These are phyloP conservation scores for Prunella himalayana DNA, from an alignment of 2,113 vertebrate genomes.

Conservation along the genomic window DNA sequence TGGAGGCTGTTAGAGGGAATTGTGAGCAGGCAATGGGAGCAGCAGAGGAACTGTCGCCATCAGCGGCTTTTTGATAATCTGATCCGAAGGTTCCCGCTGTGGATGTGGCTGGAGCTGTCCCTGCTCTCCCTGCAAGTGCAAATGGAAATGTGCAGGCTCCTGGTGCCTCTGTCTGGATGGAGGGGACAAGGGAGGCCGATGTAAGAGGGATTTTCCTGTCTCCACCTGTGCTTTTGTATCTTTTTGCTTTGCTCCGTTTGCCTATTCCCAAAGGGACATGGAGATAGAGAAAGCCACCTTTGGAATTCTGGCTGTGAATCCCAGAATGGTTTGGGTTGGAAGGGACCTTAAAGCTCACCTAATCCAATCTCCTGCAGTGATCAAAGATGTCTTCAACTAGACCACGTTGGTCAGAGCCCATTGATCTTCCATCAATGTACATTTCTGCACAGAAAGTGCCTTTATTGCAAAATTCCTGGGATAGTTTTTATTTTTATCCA, in stretches of 20 bases:
- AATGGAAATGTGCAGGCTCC: not conserved
- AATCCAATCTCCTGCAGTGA: not conserved
- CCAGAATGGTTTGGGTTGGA: not conserved
- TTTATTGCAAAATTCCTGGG: not conserved
- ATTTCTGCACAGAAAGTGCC: not conserved
- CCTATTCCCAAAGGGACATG: accelerated
- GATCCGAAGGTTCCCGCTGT: not conserved
- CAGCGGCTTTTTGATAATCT: not conserved
- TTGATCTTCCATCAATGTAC: not conserved
- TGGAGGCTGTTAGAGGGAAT: not conserved
- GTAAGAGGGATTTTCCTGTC: not conserved
- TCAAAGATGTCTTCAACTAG: not conserved
- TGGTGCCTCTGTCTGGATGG: not conserved
- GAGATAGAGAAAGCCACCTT: not conserved
- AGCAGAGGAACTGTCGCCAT: not conserved
- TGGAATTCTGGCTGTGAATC: not conserved
- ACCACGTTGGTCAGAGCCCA: accelerated
- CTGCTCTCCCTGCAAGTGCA: not conserved
- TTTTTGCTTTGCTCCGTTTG: accelerated
- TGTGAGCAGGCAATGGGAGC: not conserved
- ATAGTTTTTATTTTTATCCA: not conserved
- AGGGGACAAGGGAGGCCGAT: accelerated
- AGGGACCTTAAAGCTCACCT: not conserved
- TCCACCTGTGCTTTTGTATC: not conserved
- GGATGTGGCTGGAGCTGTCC: not conserved